Evolutionary conservation across 1,140 invertebrate species (phyloP), one percentile per base, ranked within the genome.

Genomic region (Calycopis cecrops): DNA sequence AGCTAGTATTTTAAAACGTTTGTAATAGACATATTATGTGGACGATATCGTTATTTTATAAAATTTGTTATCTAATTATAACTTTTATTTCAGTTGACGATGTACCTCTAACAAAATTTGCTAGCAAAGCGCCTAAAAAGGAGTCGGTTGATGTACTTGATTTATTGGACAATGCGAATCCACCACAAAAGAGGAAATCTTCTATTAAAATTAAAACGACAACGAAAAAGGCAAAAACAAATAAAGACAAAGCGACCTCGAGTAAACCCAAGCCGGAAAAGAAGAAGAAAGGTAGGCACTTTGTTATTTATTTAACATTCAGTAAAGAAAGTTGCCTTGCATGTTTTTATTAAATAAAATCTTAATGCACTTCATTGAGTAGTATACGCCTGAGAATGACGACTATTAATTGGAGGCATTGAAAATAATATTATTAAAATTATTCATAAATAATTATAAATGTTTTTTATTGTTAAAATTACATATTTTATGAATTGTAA

Each of bases 251-350:
- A 50, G 62, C 79, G 0, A 60, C 65, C 0, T 67, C 66, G 4
- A 79, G 69, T 52, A 81, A 82, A 57, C 48, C 66, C 12, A 76
- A 79, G 35, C 70, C 73, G 1, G 77, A 79, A 60, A 84, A 79
- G 68, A 86, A 86, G 55, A 84, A 84, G 40, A 86, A 84, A 86
- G 83, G 83, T 86, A 81, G 69, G 80, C 68, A 59, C 71, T 57
- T 65, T 57, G 37, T 49, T 4, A 9, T 57, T 65, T 40, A 52
- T 47, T 54, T 11, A 9, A 49, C 38, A 42, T 37, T 40, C 44
- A 33, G 52, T 9, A 40, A 38, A 33, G 40, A 7, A 42, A 33
- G 51, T 53, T 53, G 51, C 21, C 21, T 33, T 53, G 51, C 16
- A 44, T n/a, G 21, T 28, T 3, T 28, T 28, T 28, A 2, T 28